These are phyloP conservation scores for Eristalinus aeneus DNA, from an alignment of 2,888 invertebrate genomes.

Conservation along the genomic window DNA sequence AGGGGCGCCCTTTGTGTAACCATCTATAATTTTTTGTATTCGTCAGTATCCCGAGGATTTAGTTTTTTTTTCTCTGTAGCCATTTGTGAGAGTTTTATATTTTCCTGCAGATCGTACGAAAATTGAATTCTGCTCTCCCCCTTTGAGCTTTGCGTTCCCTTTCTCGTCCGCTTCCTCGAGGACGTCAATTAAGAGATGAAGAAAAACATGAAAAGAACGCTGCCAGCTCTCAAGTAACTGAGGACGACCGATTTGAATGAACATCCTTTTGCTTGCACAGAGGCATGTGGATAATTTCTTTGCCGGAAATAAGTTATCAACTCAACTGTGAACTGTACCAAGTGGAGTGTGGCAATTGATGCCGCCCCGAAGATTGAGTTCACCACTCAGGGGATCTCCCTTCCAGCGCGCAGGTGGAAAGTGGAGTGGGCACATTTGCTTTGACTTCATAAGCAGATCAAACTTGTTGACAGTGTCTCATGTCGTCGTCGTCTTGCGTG, in stretches of 20 bases:
- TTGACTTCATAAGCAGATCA: not conserved
- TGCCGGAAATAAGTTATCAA: conserved; percentile 41
- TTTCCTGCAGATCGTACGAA: conserved; percentile 50
- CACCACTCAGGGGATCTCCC: not conserved
- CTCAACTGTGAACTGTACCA: conserved; percentile 38
- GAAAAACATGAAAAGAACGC: conserved; percentile 39
- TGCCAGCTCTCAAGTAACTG: not conserved
- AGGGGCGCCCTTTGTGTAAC: not conserved
- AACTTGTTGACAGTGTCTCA: conserved; percentile 25
- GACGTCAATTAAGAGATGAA: conserved; percentile 57
- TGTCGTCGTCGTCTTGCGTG: not conserved
- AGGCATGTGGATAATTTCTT: conserved; percentile 40
- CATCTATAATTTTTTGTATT: not conserved
- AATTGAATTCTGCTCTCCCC: conserved; percentile 53
- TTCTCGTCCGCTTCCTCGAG: conserved; percentile 24
- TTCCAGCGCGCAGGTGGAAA: conserved; percentile 12
- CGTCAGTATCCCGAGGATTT: not conserved
- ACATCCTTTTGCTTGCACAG: not conserved
- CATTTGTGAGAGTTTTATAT: conserved; percentile 31
- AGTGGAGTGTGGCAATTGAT: conserved; percentile 17
- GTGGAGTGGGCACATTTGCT: not conserved
- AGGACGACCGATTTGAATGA: not conserved
- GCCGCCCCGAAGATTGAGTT: not conserved
- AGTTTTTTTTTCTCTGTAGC: not conserved
- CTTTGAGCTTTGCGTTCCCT: conserved; percentile 8